These are phyloP conservation scores for Pachyramphus minor DNA, from an alignment of 2,113 vertebrate genomes.

Conservation along the genomic window DNA sequence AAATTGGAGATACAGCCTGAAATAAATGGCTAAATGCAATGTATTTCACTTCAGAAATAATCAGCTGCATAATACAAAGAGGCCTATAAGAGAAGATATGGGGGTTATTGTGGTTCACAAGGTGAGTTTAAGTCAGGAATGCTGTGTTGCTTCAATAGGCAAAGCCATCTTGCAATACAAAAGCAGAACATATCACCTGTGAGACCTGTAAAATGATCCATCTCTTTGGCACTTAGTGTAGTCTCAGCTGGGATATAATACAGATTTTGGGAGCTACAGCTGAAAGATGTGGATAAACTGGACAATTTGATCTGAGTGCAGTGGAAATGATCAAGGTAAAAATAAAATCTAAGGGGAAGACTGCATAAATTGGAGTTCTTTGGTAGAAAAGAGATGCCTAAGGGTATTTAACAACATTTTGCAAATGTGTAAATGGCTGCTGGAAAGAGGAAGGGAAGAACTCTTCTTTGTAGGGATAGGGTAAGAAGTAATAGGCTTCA, in stretches of 20 bases:
- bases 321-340: background rate
- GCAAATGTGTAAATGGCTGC: background rate
- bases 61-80: background rate
- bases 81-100: background rate
- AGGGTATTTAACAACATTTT: background rate
- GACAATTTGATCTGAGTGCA: background rate
- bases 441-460: background rate
- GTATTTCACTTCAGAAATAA: background rate
- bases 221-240: background rate
- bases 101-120: background rate
- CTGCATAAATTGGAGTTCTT: background rate
- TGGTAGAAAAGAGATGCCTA: background rate
- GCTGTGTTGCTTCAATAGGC: background rate
- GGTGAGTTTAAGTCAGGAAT: background rate
- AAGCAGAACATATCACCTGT: background rate
- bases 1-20: background rate
- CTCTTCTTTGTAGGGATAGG: background rate
- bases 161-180: background rate
- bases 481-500: background rate
- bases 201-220: background rate
- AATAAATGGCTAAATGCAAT: background rate
- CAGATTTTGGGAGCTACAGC: background rate
- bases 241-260: background rate
- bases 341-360: background rate
- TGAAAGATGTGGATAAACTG: background rate